Evolutionary conservation across 2,113 vertebrate genomes (phyloP).

Genomic region (Scalopus aquaticus): DNA sequence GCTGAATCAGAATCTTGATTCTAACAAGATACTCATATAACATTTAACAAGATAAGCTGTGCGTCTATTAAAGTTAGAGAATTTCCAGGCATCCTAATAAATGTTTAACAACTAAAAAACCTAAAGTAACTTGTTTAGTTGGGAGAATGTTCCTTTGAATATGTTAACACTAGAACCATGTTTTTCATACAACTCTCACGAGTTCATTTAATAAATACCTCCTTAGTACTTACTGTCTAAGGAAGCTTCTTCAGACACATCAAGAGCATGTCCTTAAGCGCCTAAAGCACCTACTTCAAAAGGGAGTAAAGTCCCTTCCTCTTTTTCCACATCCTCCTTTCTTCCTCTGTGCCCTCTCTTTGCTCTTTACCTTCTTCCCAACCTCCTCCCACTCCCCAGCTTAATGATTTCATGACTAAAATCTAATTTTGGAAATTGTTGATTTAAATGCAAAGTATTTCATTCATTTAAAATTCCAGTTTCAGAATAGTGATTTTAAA

Average conservation of each 20-base stretch:
- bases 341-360: background rate
- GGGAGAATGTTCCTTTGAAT: background rate
- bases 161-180: background rate
- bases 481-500: slow-evolving; percentile 49
- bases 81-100: background rate
- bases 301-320: background rate
- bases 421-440: slow-evolving; percentile 33
- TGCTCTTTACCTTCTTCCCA: slow-evolving; percentile 3
- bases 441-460: slow-evolving; percentile 57
- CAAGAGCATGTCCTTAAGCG: background rate
- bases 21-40: background rate
- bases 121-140: background rate
- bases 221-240: background rate
- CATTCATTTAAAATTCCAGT: slow-evolving; percentile 63
- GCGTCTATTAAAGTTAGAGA: background rate
- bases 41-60: background rate
- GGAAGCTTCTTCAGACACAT: background rate
- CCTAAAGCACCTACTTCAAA: background rate
- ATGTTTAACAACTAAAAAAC: background rate
- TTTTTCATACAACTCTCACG: background rate
- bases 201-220: background rate
- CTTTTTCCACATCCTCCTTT: background rate
- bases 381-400: background rate
- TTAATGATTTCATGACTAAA: background rate
- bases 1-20: background rate